Evolutionary conservation across 30 jellyfish, hydroid and myxozoan species (phyloP).

Genomic region (Aurelia sp.): DNA sequence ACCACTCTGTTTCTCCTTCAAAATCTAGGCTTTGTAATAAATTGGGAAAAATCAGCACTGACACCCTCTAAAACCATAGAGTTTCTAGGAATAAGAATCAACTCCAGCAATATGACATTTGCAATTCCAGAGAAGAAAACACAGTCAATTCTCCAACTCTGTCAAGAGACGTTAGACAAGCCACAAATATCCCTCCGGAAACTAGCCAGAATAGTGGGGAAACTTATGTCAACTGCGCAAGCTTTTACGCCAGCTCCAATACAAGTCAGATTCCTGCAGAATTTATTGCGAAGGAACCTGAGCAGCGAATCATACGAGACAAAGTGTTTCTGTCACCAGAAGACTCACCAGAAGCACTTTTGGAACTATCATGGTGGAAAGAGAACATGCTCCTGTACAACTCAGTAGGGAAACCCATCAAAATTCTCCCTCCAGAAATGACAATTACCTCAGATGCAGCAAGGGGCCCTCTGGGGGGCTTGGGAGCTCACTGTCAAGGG

Average conservation of each 20-base stretch:
- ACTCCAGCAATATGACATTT: too few relatives aligned
- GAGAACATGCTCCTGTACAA: conserved; percentile 35
- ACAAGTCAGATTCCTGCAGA: conserved; percentile 37
- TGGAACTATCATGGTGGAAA: conserved; percentile 35
- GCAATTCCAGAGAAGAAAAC: too few relatives aligned
- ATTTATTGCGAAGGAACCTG: conserved; percentile 32
- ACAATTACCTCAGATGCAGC: neutral
- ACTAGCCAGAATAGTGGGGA: conserved; percentile 30
- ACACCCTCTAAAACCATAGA: too few relatives aligned
- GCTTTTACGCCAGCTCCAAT: conserved; percentile 54
- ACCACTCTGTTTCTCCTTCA: too few relatives aligned
- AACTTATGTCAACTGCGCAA: conserved; percentile 46
- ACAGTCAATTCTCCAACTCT: too few relatives aligned
- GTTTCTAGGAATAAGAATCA: too few relatives aligned
- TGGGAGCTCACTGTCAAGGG: too few relatives aligned
- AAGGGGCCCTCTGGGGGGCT: too few relatives aligned
- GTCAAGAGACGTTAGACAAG: too few relatives aligned
- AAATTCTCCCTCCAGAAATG: neutral
- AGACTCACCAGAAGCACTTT: conserved; percentile 8
- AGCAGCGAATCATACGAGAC: conserved; percentile 15
- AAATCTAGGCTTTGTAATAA: too few relatives aligned
- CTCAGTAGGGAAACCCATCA: neutral
- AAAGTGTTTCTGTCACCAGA: conserved; percentile 3
- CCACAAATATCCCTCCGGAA: conserved; percentile 33
- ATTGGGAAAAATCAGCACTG: too few relatives aligned